Evolutionary conservation across 1,140 invertebrate species (phyloP), one percentile per base, ranked within the genome.

Genomic region (Hyles euphorbiae): DNA sequence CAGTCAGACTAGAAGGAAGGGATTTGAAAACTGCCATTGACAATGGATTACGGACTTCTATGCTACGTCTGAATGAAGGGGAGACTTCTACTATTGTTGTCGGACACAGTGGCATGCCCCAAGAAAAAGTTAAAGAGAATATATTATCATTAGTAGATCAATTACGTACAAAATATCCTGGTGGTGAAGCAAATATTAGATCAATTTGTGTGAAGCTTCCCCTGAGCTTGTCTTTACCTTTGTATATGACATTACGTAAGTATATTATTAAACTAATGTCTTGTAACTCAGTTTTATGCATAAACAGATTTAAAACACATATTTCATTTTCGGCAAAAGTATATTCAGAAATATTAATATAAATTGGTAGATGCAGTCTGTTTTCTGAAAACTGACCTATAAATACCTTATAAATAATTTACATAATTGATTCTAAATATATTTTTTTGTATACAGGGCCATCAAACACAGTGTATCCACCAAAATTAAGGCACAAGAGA

Each of bases 211-310:
- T 94, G 11, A 93, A 92, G 80, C 77, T 90, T 12, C 74, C 89
- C 4, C 71, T 78, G n/a, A 90, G 90, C 51, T 60, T 90, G 46
- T 78, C 90, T 3, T 70, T 94, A 49, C 93, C 93, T 8, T 79
- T 94, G 61, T 94, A 92, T 76, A 65, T 91, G 9, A 91, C 91
- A 46, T 65, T 93, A 36, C 90, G 93, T 94, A 90, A 91, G 92
- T 91, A 76, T 64, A 22, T 22, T 60, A 22, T 8, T 48, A 12
- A 12, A 40, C n/a, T 11, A 22, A 22, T 22, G 2, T 22, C 2
- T 22, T 22, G 22, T 22, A 22, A 22, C 22, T 2, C 0, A 22
- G 22, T 22, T 22, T 22, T 22, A 22, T 22, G 22, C 22, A 22
- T 22, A 22, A 22, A 22, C 22, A 22, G 22, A 22, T 22, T 22